These are phyloP conservation scores for Myxocyprinus asiaticus DNA, from an alignment of 2,113 vertebrate genomes.

Conservation along the genomic window DNA sequence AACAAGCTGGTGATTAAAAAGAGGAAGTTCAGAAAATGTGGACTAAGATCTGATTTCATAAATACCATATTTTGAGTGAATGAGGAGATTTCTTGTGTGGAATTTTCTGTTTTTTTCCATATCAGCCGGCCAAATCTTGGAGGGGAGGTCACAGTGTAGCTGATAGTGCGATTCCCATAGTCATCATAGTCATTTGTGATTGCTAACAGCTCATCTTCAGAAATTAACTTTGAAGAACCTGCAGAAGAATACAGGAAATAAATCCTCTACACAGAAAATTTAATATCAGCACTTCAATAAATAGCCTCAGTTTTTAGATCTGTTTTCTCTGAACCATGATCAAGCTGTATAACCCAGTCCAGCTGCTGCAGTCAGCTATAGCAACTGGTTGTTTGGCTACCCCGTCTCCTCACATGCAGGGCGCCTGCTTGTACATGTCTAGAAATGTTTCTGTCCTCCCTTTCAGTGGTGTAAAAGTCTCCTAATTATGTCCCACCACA, in stretches of 20 bases:
- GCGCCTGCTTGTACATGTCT: too few species aligned
- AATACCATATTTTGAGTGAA: conserved; percentile 88
- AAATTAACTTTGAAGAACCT: conserved; percentile 81
- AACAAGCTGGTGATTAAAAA: too few species aligned
- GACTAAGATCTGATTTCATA: neutral
- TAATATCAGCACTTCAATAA: neutral
- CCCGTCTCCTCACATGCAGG: too few species aligned
- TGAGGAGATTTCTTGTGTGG: conserved; percentile 69
- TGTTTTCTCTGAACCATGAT: too few species aligned
- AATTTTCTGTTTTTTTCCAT: conserved; percentile 67
- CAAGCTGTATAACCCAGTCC: too few species aligned
- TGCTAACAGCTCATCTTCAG: conserved; percentile 75
- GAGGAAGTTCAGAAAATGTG: neutral
- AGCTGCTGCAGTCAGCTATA: too few species aligned
- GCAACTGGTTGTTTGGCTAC: too few species aligned
- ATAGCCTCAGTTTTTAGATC: too few species aligned
- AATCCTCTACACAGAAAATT: neutral
- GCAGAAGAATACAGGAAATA: neutral
- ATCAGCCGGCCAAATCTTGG: conserved; percentile 81
- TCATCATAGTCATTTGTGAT: conserved; percentile 76
- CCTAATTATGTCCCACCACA: too few species aligned
- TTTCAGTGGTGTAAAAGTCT: too few species aligned
- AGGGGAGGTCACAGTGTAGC: conserved; percentile 70
- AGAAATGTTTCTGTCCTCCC: too few species aligned
- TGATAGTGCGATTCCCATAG: conserved; percentile 75